Percentiles rank a stretch among this genome's conserved stretches.
Evolutionary conservation across 1,140 invertebrate species (phyloP).

Genomic region (Dendrolimus punctatus): DNA sequence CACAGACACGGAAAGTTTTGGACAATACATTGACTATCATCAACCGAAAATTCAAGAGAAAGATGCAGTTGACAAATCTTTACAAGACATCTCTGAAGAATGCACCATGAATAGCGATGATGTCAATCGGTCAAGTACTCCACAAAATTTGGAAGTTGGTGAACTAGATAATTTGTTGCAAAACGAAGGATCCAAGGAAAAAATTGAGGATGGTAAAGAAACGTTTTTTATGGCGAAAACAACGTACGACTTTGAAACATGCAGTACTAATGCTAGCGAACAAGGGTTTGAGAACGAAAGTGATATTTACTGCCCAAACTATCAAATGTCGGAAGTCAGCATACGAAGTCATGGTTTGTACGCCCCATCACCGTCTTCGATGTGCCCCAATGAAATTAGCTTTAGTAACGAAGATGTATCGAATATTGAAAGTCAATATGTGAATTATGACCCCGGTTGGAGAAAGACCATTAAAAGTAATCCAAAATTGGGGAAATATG

Average conservation of each 20-base stretch:
- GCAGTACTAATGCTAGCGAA: conserved; percentile 65
- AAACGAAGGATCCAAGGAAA: conserved; percentile 45
- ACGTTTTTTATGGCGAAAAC: conserved; percentile 59
- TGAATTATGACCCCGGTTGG: conserved; percentile 65
- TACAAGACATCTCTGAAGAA: conserved; percentile 62
- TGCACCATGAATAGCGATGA: conserved; percentile 60
- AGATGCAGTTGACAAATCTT: conserved; percentile 44
- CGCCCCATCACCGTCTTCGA: conserved; percentile 71
- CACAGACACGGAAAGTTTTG: conserved; percentile 67
- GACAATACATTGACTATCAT: conserved; percentile 63
- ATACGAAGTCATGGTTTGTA: conserved; percentile 75
- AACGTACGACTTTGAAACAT: conserved; percentile 69
- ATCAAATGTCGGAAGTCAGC: conserved; percentile 76
- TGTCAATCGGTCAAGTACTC: conserved; percentile 41
- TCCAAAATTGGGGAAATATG: conserved; percentile 58
- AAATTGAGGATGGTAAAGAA: conserved; percentile 53
- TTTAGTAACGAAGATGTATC: conserved; percentile 68
- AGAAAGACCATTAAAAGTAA: conserved; percentile 61
- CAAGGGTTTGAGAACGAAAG: conserved; percentile 71
- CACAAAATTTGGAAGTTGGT: conserved; percentile 30
- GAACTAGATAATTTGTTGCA: conserved; percentile 44
- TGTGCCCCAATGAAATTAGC: conserved; percentile 69
- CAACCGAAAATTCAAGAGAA: conserved; percentile 50
- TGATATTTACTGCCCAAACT: conserved; percentile 73
- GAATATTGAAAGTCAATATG: conserved; percentile 63